Percentiles rank a stretch among this genome's conserved stretches.
These are phyloP conservation scores for Peromyscus maniculatus DNA, from an alignment of 2,113 vertebrate genomes.

Conservation along the genomic window DNA sequence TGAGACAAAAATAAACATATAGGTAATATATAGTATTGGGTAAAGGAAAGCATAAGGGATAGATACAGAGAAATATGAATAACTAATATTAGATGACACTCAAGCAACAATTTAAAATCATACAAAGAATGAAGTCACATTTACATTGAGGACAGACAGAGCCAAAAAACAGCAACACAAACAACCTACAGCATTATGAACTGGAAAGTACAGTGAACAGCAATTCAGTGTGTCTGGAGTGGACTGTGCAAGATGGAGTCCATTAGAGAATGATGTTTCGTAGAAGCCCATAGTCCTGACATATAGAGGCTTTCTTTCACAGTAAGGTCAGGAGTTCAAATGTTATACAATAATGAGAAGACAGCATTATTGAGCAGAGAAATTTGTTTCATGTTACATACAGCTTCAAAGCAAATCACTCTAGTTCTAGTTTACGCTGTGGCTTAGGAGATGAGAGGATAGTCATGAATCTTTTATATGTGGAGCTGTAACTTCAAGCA, in stretches of 20 bases:
- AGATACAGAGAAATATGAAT: neutral
- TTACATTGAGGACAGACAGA: neutral
- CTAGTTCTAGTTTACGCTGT: neutral
- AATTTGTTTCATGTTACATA: neutral
- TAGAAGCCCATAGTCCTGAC: neutral
- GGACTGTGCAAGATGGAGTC: neutral
- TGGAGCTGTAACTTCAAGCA: neutral
- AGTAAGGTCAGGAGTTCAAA: neutral
- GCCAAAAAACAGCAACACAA: neutral
- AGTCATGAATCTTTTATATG: neutral
- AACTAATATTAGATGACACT: neutral
- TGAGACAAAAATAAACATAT: neutral
- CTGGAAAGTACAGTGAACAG: neutral
- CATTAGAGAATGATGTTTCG: neutral
- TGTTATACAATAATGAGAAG: slow-evolving; percentile 35
- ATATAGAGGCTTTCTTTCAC: neutral
- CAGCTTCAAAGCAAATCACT: neutral
- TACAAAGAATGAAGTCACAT: neutral
- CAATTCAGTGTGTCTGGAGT: neutral
- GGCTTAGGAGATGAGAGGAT: neutral
- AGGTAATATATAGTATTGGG: neutral
- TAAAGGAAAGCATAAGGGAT: neutral
- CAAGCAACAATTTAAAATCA: neutral
- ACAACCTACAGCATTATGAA: neutral
- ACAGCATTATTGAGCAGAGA: neutral